Conservation (phyloP, 2,797 vertebrate species). For the Syndactyla subalaris region DNA sequence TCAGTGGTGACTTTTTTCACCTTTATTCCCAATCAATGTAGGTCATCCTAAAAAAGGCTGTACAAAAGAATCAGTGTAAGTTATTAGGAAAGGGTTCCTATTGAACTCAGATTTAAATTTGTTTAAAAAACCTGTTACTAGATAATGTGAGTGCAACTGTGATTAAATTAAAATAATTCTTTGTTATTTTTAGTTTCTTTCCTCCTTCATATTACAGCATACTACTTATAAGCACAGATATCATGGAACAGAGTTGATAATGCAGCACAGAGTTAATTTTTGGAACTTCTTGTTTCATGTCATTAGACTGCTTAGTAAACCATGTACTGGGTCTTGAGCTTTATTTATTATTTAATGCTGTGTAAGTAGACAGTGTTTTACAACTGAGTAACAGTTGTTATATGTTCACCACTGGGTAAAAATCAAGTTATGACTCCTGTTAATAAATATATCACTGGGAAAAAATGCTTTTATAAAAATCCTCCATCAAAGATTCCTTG, state of each 20-base stretch:
- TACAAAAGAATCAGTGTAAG: background rate
- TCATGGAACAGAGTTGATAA: background rate
- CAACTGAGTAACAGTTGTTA: conserved; percentile 20
- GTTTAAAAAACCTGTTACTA: background rate
- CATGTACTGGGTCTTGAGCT: background rate
- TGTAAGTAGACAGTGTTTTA: background rate
- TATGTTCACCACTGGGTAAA: background rate
- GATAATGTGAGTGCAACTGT: background rate
- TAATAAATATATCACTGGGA: background rate
- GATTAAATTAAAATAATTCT: background rate
- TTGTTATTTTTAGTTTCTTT: background rate
- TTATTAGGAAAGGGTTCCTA: background rate
- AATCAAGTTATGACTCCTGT: background rate
- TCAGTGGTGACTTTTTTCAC: conserved; percentile 3
- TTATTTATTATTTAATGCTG: conserved; percentile 40
- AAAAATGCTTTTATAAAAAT: background rate
- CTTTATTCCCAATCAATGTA: conserved; percentile 32
- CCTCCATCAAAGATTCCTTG: background rate
- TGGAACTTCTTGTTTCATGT: conserved; percentile 33
- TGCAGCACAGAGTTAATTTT: conserved; percentile 15
- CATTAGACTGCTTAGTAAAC: conserved; percentile 24
- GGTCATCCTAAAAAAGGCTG: conserved; percentile 13
- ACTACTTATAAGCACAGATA: background rate
- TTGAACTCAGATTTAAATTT: background rate
- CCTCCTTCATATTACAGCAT: background rate